A percentile compares a stretch with the other conserved stretches of the same genome.
These are phyloP conservation scores for Ochropleura plecta DNA, from an alignment of 2,888 invertebrate genomes.

Conservation along the genomic window DNA sequence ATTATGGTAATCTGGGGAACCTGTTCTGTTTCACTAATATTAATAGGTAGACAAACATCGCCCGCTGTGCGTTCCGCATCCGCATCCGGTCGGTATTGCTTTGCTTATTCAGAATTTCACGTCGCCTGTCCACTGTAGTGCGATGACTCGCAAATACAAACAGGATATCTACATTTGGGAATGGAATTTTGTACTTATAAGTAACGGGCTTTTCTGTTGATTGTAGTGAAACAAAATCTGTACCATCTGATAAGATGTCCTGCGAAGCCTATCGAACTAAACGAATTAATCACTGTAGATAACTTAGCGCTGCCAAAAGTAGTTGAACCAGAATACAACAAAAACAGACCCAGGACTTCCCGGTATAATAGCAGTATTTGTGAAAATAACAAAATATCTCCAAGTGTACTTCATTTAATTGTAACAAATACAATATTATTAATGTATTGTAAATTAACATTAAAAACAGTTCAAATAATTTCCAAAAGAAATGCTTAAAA, in stretches of 20 bases:
- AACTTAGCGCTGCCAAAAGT: not conserved
- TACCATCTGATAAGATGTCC: not conserved
- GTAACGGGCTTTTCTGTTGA: not conserved
- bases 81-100: constrained; percentile 66
- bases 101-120: constrained; percentile 71
- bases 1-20: constrained; percentile 90
- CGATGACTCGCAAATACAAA: constrained; percentile 42
- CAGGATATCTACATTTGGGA: constrained; percentile 15
- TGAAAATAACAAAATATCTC: too few relatives aligned
- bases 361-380: too few relatives aligned
- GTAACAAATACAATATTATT: not conserved
- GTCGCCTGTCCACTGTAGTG: constrained; percentile 58
- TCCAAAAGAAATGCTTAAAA: not conserved
- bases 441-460: not conserved
- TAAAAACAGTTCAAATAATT: not conserved
- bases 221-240: not conserved
- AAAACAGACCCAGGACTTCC: too few relatives aligned
- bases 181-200: constrained; percentile 10
- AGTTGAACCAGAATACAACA: not conserved
- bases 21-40: constrained; percentile 90
- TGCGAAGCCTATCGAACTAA: not conserved
- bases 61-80: constrained; percentile 65
- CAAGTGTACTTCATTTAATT: not conserved
- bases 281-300: not conserved
- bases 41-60: constrained; percentile 86